These are phyloP conservation scores for Yponomeuta plumbellus DNA, from an alignment of 2,888 invertebrate species.

Conservation along the genomic window DNA sequence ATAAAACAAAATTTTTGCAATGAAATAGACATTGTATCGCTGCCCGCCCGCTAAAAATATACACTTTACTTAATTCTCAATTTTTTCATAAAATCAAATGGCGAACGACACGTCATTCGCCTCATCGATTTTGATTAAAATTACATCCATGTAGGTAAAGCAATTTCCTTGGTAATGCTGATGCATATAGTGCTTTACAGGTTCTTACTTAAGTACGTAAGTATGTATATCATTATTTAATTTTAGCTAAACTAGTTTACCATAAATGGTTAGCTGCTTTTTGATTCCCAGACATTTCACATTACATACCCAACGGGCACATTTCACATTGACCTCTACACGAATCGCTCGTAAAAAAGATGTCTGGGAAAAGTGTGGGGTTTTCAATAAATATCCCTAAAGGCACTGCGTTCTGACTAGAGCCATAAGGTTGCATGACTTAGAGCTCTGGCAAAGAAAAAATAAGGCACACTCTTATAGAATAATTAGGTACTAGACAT, in stretches of 20 bases:
- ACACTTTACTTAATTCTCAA: background rate
- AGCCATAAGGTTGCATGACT: constrained; percentile 7
- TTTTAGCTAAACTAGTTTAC: background rate
- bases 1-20: background rate
- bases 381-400: background rate
- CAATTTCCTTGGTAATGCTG: constrained; percentile 68
- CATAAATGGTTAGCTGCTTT: background rate
- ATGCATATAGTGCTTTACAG: constrained; percentile 42
- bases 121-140: constrained; percentile 20
- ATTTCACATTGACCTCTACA: background rate
- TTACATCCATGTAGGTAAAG: constrained; percentile 55
- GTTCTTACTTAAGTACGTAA: constrained; percentile 23
- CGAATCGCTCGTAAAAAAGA: background rate
- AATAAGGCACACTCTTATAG: constrained; percentile 2
- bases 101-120: background rate
- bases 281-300: background rate
- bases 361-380: background rate
- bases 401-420: constrained; percentile 6
- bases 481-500: background rate
- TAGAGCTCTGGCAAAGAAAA: constrained; percentile 3
- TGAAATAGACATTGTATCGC: background rate
- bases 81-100: too few species aligned
- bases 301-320: background rate
- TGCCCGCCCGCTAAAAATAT: constrained; percentile 7
- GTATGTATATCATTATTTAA: background rate